Conservation (phyloP, 2,888 invertebrate species). For the Hipparchia sbordonii region DNA sequence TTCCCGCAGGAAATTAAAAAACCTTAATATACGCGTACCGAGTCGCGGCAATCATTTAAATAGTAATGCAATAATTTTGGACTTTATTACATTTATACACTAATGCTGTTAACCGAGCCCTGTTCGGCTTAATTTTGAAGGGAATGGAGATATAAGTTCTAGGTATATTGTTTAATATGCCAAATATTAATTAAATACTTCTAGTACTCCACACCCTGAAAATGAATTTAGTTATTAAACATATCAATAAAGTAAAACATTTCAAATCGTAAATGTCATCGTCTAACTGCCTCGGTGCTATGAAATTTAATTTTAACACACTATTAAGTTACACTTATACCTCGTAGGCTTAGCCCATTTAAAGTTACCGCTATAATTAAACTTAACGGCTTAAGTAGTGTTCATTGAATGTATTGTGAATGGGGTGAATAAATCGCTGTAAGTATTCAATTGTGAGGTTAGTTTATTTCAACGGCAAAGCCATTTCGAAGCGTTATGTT, state of each 20-base stretch:
- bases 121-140: too few species aligned
- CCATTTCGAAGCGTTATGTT: neutral
- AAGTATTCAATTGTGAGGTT: neutral
- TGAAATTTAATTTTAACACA: conserved; percentile 14
- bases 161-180: too few species aligned
- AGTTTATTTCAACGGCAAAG: neutral
- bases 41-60: too few species aligned
- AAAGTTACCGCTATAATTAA: conserved; percentile 41
- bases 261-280: conserved; percentile 9
- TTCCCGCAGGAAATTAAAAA: too few species aligned
- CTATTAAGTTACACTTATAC: conserved; percentile 31
- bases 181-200: too few species aligned
- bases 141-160: too few species aligned
- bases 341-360: conserved; percentile 39
- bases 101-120: too few species aligned
- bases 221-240: too few species aligned
- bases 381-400: conserved; percentile 30
- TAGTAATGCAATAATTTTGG: too few species aligned
- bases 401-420: conserved; percentile 18
- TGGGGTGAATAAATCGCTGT: neutral
- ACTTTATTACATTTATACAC: too few species aligned
- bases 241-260: neutral
- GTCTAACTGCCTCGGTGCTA: neutral
- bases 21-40: too few species aligned
- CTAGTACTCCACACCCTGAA: too few species aligned